Evolutionary conservation across 92 coral and sea anemone genomes (phyloP), one percentile per base, ranked within the genome.

Genomic region (Palythoa heliodiscus): DNA sequence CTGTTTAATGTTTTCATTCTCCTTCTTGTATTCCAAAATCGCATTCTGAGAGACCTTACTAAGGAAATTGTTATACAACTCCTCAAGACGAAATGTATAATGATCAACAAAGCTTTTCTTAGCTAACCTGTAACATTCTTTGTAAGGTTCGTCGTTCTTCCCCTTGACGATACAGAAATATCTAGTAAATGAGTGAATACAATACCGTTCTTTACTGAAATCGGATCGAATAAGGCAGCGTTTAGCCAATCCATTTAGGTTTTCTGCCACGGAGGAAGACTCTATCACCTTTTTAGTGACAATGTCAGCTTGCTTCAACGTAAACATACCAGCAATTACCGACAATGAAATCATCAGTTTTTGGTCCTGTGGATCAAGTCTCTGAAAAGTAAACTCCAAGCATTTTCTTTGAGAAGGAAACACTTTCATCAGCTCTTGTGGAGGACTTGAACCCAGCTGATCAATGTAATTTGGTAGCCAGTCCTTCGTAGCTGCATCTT

Each of bases 1-100:
- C 83, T 93, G 88, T 64, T 69, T 86, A 61, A 93, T 84, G 86
- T 88, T 93, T 8, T 76, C 86, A 23, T 79, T 89, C 70, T 93
- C 93, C 7, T 58, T 39, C 23, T 75, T 84, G 89, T 76, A 93
- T 20, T 20, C 75, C 15, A 60, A 52, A 7, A 93, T 73, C 52
- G 95, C 92, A 15, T 71, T 37, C 53, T 40, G 70, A 53, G 83
- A 76, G 14, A 78, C 54, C 14, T 82, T 74, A 79, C 90, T 90
- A 54, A 88, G 73, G 76, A 92, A 92, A 1, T 50, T 54, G 4
- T 72, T 38, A 63, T 87, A 87, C 10, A 86, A 48, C 12, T 84
- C 57, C 15, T 52, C 23, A 37, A 86, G 67, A n/a, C 23, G 38
- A 13, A 55, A 9, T 52, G 82, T 68, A 66, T 84, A 87, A 74